Conservation (phyloP, 2,113 vertebrate genomes). For the Brachyhypopomus gauderio region DNA sequence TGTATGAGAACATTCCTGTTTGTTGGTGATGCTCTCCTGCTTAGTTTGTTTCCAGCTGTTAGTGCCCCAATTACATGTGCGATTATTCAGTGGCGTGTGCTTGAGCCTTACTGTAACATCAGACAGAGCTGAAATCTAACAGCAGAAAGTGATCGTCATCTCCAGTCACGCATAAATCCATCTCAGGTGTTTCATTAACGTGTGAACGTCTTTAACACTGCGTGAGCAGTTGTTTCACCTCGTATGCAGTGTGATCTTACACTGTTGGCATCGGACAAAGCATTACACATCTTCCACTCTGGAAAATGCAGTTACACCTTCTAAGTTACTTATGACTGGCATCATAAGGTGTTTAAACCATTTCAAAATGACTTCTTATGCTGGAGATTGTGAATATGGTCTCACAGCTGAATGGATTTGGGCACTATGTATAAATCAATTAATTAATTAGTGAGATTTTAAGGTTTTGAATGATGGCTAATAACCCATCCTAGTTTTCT, state of each 20-base stretch:
- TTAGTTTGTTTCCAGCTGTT: neutral
- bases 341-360: neutral
- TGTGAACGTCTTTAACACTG: neutral
- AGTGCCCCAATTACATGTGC: neutral
- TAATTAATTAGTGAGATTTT: too few species aligned
- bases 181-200: constrained; percentile 23
- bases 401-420: too few species aligned
- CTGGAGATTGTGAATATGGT: too few species aligned
- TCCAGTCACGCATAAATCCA: constrained; percentile 11
- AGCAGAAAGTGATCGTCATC: neutral
- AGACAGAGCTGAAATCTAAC: constrained; percentile 6
- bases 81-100: neutral
- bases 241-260: neutral
- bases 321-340: neutral
- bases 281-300: neutral
- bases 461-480: too few species aligned
- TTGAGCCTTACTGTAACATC: neutral
- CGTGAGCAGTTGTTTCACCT: constrained; percentile 3
- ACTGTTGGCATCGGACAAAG: neutral
- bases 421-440: too few species aligned
- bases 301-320: constrained; percentile 2
- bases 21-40: neutral
- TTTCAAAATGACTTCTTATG: neutral
- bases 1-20: too few species aligned
- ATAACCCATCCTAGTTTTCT: too few species aligned